Base-by-base conservation (phyloP, 2,113 vertebrate species). In the Labrus mixtus region DNA sequence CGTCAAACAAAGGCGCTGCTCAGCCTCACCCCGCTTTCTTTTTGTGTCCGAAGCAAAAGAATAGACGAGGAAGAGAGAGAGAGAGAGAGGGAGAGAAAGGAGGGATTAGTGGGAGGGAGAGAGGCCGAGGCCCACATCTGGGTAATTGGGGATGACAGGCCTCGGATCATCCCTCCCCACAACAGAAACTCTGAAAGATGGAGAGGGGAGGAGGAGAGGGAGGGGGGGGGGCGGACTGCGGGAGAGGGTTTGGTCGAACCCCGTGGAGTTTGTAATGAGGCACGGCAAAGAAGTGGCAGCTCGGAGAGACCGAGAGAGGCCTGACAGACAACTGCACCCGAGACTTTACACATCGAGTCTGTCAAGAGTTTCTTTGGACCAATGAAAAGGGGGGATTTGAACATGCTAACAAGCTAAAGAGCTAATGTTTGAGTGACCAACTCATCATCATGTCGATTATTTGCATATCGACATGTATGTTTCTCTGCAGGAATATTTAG, bases 121-220 rank as follows among this genome's bases (percentile, higher is more conserved):
- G 76, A 81, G 71, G 73, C 83, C 22, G 60, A 87, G 79, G 61
- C 77, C 76, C 78, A 82, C 68, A 85, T 89, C 87, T 91, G 85
- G 84, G 73, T 94, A 91, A 91, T 92, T 87, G 62, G 81, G 79
- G 79, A 77, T 88, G 92, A 91, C 91, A 90, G 88, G 76, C 76
- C 65, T 78, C 65, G 78, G 83, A 90, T 91, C 85, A 82, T 87
- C 77, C 64, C 56, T 72, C 82, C 68, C 25, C 68, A 91, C 84
- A 88, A 85, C 76, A 82, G 79, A 43, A 76, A 53, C 69, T 80
- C 82, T 78, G 69, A 79, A 64, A 76, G 66, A 74, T 59, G 11
- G 50, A 25, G 70, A 11, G 46, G 19, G 37, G 29, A 1, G 20
- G 43, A 6, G 4, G 16, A 23, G 29, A 0, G 19, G 45, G 17